Percentiles rank a stretch among this genome's conserved stretches.
These are phyloP conservation scores for Neofelis nebulosa DNA, from an alignment of 2,113 vertebrate species.

Conservation along the genomic window DNA sequence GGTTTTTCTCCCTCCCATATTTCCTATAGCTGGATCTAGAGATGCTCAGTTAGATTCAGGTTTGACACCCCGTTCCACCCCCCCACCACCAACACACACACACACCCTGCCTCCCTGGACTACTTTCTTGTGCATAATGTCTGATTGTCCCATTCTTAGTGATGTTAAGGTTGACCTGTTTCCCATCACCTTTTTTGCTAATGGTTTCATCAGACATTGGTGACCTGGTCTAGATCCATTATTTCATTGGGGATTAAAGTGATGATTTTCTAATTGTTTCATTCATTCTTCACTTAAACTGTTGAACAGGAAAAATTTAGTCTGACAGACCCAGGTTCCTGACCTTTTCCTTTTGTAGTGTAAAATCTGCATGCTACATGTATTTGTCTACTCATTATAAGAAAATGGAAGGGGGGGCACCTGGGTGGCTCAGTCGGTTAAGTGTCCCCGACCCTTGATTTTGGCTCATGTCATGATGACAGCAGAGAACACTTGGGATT, in stretches of 20 bases:
- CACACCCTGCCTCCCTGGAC: neutral
- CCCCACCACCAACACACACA: neutral
- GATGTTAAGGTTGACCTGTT: neutral
- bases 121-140: neutral
- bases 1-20: neutral
- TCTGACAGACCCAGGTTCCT: neutral
- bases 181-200: neutral
- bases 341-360: neutral
- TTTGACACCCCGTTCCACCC: neutral
- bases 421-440: no score
- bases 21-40: neutral
- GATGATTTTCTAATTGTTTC: neutral
- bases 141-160: neutral
- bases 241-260: neutral
- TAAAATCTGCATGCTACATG: neutral
- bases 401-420: neutral
- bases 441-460: no score
- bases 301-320: neutral
- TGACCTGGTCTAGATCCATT: neutral
- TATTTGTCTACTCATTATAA: slow-evolving; percentile 19
- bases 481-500: no score
- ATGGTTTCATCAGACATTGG: neutral
- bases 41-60: neutral
- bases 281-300: neutral
- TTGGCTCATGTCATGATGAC: no score